Base-by-base conservation (phyloP, 2,113 vertebrate genomes). In the Ceyx cyanopectus region DNA sequence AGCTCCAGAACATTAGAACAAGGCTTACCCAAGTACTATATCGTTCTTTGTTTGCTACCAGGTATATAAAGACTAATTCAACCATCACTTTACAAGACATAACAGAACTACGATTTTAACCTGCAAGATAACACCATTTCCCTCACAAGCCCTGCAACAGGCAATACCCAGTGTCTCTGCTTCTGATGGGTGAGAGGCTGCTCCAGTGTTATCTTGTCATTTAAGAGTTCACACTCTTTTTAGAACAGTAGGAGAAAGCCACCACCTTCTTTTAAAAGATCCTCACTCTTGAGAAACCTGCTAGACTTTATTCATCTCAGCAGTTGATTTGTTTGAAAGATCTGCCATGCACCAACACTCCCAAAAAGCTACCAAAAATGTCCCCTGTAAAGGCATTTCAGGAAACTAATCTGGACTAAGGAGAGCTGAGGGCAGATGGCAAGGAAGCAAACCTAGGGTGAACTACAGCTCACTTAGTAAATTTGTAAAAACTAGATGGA, bases 1-100 rank as follows among this genome's bases (percentile, higher is more conserved):
- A 82, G 65, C 56, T 13, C 16, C 0, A 1, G 24, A 1, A 3
- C 7, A 16, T 6, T 24, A 62, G 50, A 53, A 48, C 12, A 32
- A 8, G 0, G 4, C 34, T 68, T 11, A 34, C 43, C 17, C 18
- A 30, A 6, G 37, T 4, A 8, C 53, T 4, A 21, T 12, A 41
- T 2, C 8, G 7, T 45, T 40, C 54, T 60, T 27, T 37, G 32
- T 56, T 24, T 72, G 67, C 54, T 73, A 34, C 24, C 50, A 46
- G 40, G 16, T 23, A 54, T 5, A 46, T 14, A 17, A 85, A 48
- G 48, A 32, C 13, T 11, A 29, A 61, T 48, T 30, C 34, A 34
- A 75, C 24, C 29, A 85, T 15, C 37, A 56, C 7, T 14, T 48
- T 7, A 60, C 13, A 51, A 21, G 17, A n/a, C 6, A 9, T 1